phyloP scores from a whole-genome alignment of 2,797 vertebrate genomes.

The Phoeniculus purpureus region DNA sequence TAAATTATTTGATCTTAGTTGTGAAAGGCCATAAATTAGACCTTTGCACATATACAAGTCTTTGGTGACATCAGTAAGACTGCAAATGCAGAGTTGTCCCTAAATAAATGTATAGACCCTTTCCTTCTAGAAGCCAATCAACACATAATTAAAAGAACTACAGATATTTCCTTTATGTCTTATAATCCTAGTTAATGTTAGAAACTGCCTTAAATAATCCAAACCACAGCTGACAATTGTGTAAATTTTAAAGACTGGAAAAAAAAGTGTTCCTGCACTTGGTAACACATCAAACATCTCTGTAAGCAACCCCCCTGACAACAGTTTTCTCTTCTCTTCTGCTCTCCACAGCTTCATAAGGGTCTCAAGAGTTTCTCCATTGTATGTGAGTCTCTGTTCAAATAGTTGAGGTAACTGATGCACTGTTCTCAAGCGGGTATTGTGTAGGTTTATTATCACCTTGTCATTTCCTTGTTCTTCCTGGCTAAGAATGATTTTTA shows the following conservation, averaged over 20 bases:
- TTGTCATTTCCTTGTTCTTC: constrained; percentile 56
- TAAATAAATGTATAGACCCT: background rate
- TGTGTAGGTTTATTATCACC: constrained; percentile 58
- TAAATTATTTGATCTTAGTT: background rate
- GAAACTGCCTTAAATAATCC: background rate
- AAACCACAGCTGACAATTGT: background rate
- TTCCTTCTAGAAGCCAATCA: background rate
- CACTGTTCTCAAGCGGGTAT: background rate
- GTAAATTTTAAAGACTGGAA: background rate
- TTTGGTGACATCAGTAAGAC: background rate
- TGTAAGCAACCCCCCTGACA: background rate
- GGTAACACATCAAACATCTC: background rate
- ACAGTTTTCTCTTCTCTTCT: background rate
- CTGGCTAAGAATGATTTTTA: constrained; percentile 46
- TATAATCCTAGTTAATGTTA: background rate
- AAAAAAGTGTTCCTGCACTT: background rate
- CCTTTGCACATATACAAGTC: background rate
- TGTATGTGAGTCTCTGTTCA: constrained; percentile 2
- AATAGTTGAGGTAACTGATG: constrained; percentile 6
- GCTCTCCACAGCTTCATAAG: background rate
- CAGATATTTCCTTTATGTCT: background rate
- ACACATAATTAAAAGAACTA: background rate
- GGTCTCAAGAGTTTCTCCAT: background rate
- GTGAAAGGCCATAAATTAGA: background rate
- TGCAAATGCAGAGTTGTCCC: background rate